Evolutionary conservation across 2,113 vertebrate species (phyloP).

Genomic region (Pseudonaja textilis): DNA sequence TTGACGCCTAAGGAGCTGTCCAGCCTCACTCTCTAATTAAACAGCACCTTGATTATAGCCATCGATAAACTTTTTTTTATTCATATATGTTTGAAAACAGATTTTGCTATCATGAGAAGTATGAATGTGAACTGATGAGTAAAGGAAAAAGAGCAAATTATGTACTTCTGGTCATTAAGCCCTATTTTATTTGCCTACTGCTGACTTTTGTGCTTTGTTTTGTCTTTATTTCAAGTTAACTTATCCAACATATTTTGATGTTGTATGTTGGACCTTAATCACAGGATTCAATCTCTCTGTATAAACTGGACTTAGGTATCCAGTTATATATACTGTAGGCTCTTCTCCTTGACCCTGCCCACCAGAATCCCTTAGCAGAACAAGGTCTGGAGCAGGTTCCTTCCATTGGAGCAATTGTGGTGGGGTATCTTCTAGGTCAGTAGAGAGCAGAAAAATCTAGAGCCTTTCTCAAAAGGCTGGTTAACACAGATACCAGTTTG

Average conservation of each 20-base stretch:
- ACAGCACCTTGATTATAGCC: constrained; percentile 75
- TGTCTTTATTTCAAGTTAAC: neutral
- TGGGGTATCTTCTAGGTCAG: neutral
- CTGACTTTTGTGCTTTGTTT: neutral
- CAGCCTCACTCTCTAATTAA: constrained; percentile 78
- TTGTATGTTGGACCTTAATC: neutral
- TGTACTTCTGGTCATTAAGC: neutral
- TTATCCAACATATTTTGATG: neutral
- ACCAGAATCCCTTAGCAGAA: neutral
- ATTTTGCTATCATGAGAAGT: neutral
- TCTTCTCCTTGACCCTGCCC: neutral
- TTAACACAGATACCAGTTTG: neutral
- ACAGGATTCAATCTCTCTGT: no score
- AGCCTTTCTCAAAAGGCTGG: neutral
- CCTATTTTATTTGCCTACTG: neutral
- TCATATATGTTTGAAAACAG: neutral
- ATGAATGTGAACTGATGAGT: neutral
- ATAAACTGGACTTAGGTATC: neutral
- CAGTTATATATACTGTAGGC: neutral
- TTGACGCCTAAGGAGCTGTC: constrained; percentile 74
- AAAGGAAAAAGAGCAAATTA: neutral
- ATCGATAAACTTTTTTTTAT: constrained; percentile 64
- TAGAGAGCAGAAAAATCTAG: neutral
- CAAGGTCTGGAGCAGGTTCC: neutral
- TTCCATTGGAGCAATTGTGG: neutral